phyloP scores from a whole-genome alignment of 2,888 invertebrate species.

The Aromia moschata region DNA sequence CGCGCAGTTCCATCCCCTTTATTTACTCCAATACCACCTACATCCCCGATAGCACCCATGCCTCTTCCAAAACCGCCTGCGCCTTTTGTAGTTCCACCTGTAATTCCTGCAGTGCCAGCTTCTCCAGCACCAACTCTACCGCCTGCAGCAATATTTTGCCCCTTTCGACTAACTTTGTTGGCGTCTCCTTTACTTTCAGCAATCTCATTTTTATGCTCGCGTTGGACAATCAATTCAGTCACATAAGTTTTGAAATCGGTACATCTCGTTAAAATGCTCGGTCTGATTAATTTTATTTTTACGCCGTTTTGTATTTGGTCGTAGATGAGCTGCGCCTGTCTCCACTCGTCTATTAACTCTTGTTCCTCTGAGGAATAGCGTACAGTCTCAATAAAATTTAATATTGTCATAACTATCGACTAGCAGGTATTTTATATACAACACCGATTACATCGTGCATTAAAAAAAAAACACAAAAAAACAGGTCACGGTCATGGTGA shows the following conservation, averaged over 20 bases:
- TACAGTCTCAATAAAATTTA: too few relatives aligned
- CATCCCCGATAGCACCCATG: neutral
- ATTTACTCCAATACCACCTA: neutral
- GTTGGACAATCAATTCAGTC: neutral
- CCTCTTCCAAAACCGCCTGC: neutral
- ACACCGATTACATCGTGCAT: too few relatives aligned
- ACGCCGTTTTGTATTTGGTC: slow-evolving; percentile 30
- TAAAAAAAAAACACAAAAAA: too few relatives aligned
- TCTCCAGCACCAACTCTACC: neutral
- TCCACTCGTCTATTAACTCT: slow-evolving; percentile 44
- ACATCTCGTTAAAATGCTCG: slow-evolving; percentile 33
- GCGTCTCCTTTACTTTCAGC: neutral
- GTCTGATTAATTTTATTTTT: slow-evolving; percentile 39
- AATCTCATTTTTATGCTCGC: neutral
- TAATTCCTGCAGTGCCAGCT: neutral
- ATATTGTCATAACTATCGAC: too few relatives aligned
- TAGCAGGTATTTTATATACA: too few relatives aligned
- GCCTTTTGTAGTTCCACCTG: neutral
- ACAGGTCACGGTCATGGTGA: too few relatives aligned
- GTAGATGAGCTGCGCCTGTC: slow-evolving; percentile 46
- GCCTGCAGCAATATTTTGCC: neutral
- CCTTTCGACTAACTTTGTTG: neutral
- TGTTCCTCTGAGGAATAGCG: slow-evolving; percentile 26
- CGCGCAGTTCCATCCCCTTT: neutral
- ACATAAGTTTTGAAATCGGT: neutral